Evolutionary conservation across 2,797 vertebrate species (phyloP), one percentile per base, ranked within the genome.

Genomic region (Anableps anableps): DNA sequence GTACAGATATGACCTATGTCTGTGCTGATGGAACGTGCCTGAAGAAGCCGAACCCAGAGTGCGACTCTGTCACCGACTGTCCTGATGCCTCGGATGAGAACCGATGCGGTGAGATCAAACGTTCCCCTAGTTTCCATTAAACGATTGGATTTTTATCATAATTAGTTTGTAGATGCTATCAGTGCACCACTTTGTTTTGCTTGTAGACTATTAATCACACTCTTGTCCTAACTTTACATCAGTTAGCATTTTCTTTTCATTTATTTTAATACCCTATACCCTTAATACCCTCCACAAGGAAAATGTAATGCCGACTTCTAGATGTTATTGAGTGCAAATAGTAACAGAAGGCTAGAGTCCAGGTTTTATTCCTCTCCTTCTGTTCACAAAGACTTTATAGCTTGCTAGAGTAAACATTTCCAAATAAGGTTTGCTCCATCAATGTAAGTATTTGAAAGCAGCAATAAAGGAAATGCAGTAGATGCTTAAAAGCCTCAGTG

Each of bases 31-130:
- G 96, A 9, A 97, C 96, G 0, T 99, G 98, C 78, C 88, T 99
- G 81, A 98, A 97, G 94, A 99, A 98, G 85, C 96, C 96, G 2
- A 99, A 99, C 83, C 97, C 98, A 0, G 90, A 96, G 80, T 99
- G 98, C 60, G 98, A 99, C 68, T 95, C 93, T 9, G 84, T 90
- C 7, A 85, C 75, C 0, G 98, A 99, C 92, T 99, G 98, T 79
- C 93, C 94, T 2, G 98, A 99, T 1, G 86, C 94, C 75, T 98
- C 98, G 0, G 98, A 99, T 0, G 98, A 99, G 91, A 95, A 85
- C 72, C 88, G 80, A 41, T 99, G 98, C 4, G 96, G 98, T 99
- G 84, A 96, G 96, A 84, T n/a, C 21, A 1, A 13, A 70, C 26
- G 5, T 19, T 5, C 23, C 48, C 43, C 2, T 74, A 31, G 3